phyloP scores from a whole-genome alignment of 2,113 vertebrate species.

The Vireo altiloquus region DNA sequence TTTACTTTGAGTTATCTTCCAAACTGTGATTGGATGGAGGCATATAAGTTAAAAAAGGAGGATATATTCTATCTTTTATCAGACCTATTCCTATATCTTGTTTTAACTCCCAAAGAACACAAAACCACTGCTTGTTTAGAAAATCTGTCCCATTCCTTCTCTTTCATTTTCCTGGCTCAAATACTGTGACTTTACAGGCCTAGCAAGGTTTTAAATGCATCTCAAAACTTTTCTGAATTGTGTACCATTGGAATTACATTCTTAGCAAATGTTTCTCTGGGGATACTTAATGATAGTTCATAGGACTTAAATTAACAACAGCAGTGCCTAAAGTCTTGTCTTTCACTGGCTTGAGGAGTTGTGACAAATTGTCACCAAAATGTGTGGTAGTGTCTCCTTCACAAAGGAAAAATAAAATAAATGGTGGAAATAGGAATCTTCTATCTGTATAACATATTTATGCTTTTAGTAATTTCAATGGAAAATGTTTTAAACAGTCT shows the following conservation, averaged over 20 bases:
- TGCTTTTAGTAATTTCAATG: constrained; percentile 26
- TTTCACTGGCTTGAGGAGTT: background rate
- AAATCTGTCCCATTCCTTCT: background rate
- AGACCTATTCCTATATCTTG: background rate
- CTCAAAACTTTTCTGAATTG: background rate
- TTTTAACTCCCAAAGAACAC: background rate
- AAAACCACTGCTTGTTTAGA: background rate
- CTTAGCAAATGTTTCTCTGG: background rate
- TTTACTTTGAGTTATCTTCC: background rate
- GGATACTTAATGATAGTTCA: background rate
- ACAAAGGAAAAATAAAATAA: background rate
- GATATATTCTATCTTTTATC: background rate
- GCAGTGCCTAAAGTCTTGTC: background rate
- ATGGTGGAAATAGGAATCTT: background rate
- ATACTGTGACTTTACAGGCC: background rate
- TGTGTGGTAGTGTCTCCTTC: background rate
- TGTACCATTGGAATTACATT: background rate
- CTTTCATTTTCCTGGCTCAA: background rate
- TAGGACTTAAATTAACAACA: background rate
- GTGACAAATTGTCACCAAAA: background rate
- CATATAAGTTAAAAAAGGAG: background rate
- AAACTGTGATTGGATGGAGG: background rate
- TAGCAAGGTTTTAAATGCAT: background rate
- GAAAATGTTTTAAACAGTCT: constrained; percentile 73
- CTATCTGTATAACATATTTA: background rate